Percentiles rank a stretch among this genome's conserved stretches.
phyloP scores from a whole-genome alignment of 2,113 vertebrate species.

The human region GRCh38 chr16:32198501-32199000 shows the following conservation, averaged over 20 bases:
- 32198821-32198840: not conserved
- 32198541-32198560: not conserved
- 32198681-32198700: not conserved
- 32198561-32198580: not conserved
- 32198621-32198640: not conserved
- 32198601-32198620: not conserved
- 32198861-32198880: not conserved
- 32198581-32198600: slow-evolving; percentile 3
- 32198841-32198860: not conserved
- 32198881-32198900: slow-evolving; percentile 20
- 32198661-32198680: not conserved
- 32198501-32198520: not conserved
- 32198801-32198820: not conserved
- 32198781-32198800: not conserved
- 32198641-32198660: not conserved
- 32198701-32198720: not conserved
- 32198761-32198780: not conserved
- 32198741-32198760: slow-evolving; percentile 21
- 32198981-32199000: slow-evolving; percentile 51
- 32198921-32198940: slow-evolving; percentile 23
- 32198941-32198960: slow-evolving; percentile 42
- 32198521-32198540: not conserved
- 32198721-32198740: slow-evolving; percentile 7
- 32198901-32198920: slow-evolving; percentile 44
- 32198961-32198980: slow-evolving; percentile 37